Percentiles rank a stretch among this genome's conserved stretches.
Evolutionary conservation across 2,888 invertebrate genomes (phyloP).

Genomic region (Lymantria monacha): DNA sequence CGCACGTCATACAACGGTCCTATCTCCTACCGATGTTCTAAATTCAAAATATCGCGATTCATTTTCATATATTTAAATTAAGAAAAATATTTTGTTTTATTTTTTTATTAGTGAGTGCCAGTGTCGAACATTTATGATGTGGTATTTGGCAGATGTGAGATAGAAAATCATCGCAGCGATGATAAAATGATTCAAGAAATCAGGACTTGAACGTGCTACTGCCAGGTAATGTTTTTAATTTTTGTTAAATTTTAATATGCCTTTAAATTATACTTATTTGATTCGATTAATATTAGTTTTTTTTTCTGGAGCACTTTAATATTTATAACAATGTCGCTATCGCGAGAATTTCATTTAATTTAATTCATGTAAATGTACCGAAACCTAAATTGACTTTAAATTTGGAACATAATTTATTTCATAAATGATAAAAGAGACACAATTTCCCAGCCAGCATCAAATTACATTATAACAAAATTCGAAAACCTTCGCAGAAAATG

Average conservation of each 20-base stretch:
- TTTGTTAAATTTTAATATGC: slow-evolving; percentile 1
- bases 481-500: not conserved
- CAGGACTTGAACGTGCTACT: slow-evolving; percentile 41
- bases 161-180: slow-evolving; percentile 50
- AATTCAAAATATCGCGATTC: slow-evolving; percentile 36
- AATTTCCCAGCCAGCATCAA: not conserved
- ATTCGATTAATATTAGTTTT: not conserved
- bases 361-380: not conserved
- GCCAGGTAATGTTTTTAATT: slow-evolving; percentile 49
- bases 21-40: slow-evolving; percentile 42
- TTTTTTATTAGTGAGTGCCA: slow-evolving; percentile 40
- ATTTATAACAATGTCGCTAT: not conserved
- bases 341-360: not conserved
- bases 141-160: slow-evolving; percentile 58
- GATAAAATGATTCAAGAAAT: slow-evolving; percentile 54
- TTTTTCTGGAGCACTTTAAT: not conserved
- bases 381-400: not conserved
- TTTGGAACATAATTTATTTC: not conserved
- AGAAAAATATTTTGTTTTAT: slow-evolving; percentile 25
- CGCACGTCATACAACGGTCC: slow-evolving; percentile 45
- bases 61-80: slow-evolving; percentile 17
- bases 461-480: not conserved
- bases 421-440: not conserved
- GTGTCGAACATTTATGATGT: slow-evolving; percentile 53
- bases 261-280: not conserved